These are phyloP conservation scores for Anagrus nilaparvatae DNA, from an alignment of 1,140 invertebrate genomes.

Conservation along the genomic window DNA sequence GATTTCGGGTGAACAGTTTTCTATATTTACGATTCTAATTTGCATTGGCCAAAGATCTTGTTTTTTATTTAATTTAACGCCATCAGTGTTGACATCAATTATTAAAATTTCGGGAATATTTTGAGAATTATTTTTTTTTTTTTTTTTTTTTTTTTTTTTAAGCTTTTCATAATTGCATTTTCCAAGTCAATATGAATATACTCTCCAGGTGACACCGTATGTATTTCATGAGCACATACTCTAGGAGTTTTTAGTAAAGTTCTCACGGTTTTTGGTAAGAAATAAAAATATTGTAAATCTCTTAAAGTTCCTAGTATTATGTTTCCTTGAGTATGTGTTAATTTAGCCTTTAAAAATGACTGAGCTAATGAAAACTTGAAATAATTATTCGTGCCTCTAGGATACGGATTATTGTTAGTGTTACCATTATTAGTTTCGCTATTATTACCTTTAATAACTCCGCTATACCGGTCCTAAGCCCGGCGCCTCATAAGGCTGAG, in stretches of 20 bases:
- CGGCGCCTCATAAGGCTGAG: no score
- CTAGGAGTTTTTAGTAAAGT: constrained; percentile 11
- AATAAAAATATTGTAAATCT: background rate
- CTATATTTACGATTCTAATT: constrained; percentile 9
- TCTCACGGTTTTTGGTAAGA: constrained; percentile 7
- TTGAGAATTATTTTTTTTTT: background rate
- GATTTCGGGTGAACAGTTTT: background rate
- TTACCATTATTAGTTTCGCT: no score
- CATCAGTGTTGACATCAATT: constrained; percentile 15
- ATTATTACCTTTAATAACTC: no score
- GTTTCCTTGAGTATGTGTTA: background rate
- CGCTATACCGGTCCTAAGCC: no score
- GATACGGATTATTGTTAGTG: no score
- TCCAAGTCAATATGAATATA: constrained; percentile 12
- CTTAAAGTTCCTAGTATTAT: background rate
- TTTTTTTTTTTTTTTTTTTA: no score
- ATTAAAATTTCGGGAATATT: constrained; percentile 3
- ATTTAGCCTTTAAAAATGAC: background rate
- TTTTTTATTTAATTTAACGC: constrained; percentile 5
- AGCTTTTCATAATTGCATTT: constrained; percentile 2
- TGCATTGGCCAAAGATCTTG: constrained; percentile 6
- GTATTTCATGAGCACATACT: background rate
- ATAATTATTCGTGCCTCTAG: no score
- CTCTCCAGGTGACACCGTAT: constrained; percentile 7
- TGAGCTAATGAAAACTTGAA: no score